These are phyloP conservation scores for Rhadinocentrus ornatus DNA, from an alignment of 2,797 vertebrate species.

Conservation along the genomic window DNA sequence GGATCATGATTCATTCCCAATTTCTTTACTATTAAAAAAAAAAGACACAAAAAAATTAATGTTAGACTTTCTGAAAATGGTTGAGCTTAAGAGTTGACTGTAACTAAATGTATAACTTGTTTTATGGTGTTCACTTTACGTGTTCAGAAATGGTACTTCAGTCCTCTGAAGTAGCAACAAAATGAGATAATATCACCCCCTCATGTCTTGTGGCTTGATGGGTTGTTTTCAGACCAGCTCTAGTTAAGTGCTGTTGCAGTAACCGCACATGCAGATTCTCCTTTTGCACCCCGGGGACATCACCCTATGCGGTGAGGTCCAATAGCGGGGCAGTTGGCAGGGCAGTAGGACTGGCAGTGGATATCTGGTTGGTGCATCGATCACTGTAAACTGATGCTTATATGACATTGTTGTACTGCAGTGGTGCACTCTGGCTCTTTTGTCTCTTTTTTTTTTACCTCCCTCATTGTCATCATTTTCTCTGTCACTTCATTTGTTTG, in stretches of 20 bases:
- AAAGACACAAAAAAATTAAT: too few species aligned
- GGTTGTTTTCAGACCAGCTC: conserved; percentile 9
- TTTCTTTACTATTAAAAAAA: too few species aligned
- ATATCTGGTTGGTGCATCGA: conserved; percentile 66
- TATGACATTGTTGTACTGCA: conserved; percentile 70
- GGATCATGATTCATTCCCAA: too few species aligned
- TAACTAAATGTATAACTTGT: background rate
- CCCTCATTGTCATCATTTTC: conserved; percentile 16
- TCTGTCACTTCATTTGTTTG: conserved; percentile 19
- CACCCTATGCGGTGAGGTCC: conserved; percentile 40
- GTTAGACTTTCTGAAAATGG: too few species aligned
- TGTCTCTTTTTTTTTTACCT: conserved; percentile 13
- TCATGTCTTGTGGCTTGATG: conserved; percentile 17
- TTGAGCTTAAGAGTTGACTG: background rate
- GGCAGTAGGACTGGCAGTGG: conserved; percentile 27
- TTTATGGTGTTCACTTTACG: background rate
- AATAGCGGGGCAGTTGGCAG: conserved; percentile 53
- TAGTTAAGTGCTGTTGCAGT: conserved; percentile 10
- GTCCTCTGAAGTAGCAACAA: background rate
- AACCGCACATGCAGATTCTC: conserved; percentile 10
- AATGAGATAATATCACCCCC: conserved; percentile 3
- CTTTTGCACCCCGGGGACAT: conserved; percentile 34
- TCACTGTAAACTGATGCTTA: conserved; percentile 73
- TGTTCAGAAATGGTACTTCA: too few species aligned
- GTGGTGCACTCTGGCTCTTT: conserved; percentile 33